These are phyloP conservation scores for Chrysotoxum bicinctum DNA, from an alignment of 2,888 invertebrate species.

Conservation along the genomic window DNA sequence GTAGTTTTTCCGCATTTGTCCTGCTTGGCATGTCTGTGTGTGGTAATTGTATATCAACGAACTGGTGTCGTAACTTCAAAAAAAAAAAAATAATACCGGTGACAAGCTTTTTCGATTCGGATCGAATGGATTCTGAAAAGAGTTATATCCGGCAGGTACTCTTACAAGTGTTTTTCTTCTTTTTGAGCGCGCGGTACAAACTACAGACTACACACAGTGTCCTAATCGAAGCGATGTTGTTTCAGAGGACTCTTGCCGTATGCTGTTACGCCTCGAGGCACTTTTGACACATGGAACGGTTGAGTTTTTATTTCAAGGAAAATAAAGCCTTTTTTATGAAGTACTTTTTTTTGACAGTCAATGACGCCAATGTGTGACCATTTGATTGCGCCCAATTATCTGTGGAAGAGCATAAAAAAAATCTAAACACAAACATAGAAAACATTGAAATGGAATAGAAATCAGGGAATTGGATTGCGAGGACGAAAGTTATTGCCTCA, in stretches of 20 bases:
- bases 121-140: conserved; percentile 58
- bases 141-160: conserved; percentile 60
- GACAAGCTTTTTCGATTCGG: conserved; percentile 67
- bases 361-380: conserved; percentile 70
- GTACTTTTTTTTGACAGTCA: conserved; percentile 39
- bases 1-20: conserved; percentile 31
- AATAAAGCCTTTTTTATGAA: conserved; percentile 43
- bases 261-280: conserved; percentile 17
- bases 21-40: conserved; percentile 59
- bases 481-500: conserved; percentile 63
- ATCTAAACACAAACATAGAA: conserved; percentile 25
- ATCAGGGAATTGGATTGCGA: conserved; percentile 54
- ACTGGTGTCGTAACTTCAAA: conserved; percentile 14
- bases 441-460: conserved; percentile 41
- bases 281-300: conserved; percentile 23
- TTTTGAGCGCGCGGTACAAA: background rate
- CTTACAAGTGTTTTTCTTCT: conserved; percentile 36
- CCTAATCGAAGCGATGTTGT: conserved; percentile 56
- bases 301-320: conserved; percentile 19
- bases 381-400: conserved; percentile 71
- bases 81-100: conserved; percentile 34
- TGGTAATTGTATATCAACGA: conserved; percentile 69
- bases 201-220: background rate
- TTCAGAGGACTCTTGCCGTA: conserved; percentile 23
- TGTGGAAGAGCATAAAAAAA: conserved; percentile 39